Conservation (phyloP, 1,140 invertebrate species). For the Sinonovacula constricta region DNA sequence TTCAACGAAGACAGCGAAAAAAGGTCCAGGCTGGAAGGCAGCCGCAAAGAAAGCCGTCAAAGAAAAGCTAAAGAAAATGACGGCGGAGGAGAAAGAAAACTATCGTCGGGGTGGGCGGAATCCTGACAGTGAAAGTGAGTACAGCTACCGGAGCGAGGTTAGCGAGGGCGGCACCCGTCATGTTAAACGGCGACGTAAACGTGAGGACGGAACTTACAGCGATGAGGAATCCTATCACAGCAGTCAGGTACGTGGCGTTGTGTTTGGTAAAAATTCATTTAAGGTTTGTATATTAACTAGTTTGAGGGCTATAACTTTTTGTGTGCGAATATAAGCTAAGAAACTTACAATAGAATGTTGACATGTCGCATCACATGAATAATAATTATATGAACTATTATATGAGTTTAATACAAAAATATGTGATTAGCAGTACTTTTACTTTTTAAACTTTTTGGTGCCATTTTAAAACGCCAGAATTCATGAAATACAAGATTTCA, state of each 20-base stretch:
- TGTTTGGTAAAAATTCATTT: conserved; percentile 62
- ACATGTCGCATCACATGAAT: conserved; percentile 58
- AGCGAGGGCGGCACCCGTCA: conserved; percentile 76
- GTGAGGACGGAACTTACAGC: conserved; percentile 74
- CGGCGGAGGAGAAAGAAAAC: conserved; percentile 57
- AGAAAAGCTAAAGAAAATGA: conserved; percentile 45
- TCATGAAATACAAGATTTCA: too few relatives aligned
- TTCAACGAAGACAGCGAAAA: not conserved
- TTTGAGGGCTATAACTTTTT: conserved; percentile 72
- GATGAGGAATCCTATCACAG: conserved; percentile 75
- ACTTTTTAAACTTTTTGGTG: too few relatives aligned
- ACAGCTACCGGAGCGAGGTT: conserved; percentile 72
- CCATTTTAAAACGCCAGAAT: too few relatives aligned
- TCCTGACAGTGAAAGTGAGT: conserved; percentile 74
- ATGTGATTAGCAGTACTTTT: too few relatives aligned
- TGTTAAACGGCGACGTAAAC: conserved; percentile 67
- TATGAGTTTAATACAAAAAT: too few relatives aligned
- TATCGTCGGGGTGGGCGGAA: conserved; percentile 68
- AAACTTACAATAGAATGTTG: conserved; percentile 71
- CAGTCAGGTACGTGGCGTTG: conserved; percentile 67
- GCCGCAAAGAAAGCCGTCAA: conserved; percentile 35
- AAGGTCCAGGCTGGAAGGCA: too few relatives aligned
- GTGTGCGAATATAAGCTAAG: conserved; percentile 71
- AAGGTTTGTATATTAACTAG: conserved; percentile 63
- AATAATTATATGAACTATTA: too few relatives aligned